These are phyloP conservation scores for Drosophila repletoides DNA, from an alignment of 1,140 invertebrate species.

Conservation along the genomic window DNA sequence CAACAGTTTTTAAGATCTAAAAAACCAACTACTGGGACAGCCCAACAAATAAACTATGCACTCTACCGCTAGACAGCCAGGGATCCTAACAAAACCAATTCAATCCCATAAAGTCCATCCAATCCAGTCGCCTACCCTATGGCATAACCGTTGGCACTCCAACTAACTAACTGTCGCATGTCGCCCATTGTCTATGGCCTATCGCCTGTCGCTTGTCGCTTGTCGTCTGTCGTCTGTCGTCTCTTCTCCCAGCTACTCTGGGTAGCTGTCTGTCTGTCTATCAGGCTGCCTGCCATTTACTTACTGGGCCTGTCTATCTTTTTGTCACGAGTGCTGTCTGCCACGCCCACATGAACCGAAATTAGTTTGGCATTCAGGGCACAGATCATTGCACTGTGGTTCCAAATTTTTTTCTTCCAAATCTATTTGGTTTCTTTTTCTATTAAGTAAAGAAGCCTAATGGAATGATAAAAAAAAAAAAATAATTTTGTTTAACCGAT, in stretches of 20 bases:
- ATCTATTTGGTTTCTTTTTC: not conserved
- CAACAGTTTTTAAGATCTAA: conserved; percentile 47
- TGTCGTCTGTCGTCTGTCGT: not conserved
- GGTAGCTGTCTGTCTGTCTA: conserved; percentile 28
- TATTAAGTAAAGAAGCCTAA: too few species aligned
- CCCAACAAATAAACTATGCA: conserved; percentile 59
- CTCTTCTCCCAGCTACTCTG: conserved; percentile 5
- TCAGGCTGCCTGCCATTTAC: conserved; percentile 61
- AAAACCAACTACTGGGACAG: conserved; percentile 27
- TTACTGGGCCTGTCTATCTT: conserved; percentile 69
- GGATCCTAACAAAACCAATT: too few species aligned
- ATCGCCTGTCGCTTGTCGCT: not conserved
- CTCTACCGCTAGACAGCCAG: too few species aligned
- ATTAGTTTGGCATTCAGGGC: conserved; percentile 51
- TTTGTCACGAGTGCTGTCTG: conserved; percentile 65
- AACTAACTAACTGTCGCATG: conserved; percentile 46
- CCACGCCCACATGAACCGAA: conserved; percentile 67
- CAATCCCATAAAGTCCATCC: too few species aligned
- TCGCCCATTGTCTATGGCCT: conserved; percentile 7
- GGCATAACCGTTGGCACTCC: conserved; percentile 65
- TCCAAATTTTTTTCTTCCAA: not conserved
- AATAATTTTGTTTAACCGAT: too few species aligned
- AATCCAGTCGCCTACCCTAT: conserved; percentile 19
- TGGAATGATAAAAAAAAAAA: too few species aligned
- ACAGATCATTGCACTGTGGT: conserved; percentile 41